Evolutionary conservation across 2,113 vertebrate species (phyloP).

Genomic region (Apteryx mantelli): DNA sequence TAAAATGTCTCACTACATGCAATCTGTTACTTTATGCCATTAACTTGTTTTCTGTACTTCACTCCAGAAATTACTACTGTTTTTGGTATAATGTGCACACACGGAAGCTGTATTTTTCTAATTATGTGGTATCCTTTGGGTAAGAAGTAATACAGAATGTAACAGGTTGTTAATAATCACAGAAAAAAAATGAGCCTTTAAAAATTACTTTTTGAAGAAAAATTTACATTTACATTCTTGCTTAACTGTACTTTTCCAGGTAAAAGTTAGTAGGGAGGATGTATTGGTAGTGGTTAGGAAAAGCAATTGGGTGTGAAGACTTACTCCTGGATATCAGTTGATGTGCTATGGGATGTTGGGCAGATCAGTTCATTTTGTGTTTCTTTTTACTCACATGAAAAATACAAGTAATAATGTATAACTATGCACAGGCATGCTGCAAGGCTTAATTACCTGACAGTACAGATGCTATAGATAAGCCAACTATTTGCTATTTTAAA

Average conservation of each 20-base stretch:
- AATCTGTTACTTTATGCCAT: background rate
- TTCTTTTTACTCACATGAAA: background rate
- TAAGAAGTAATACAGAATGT: background rate
- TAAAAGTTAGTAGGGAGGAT: background rate
- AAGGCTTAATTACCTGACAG: background rate
- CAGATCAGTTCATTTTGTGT: background rate
- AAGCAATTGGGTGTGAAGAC: background rate
- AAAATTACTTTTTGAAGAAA: background rate
- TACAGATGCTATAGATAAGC: conserved; percentile 1
- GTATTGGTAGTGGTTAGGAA: background rate
- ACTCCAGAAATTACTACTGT: background rate
- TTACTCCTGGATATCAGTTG: background rate
- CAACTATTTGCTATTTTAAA: conserved; percentile 21
- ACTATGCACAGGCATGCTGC: background rate
- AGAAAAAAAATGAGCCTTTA: background rate
- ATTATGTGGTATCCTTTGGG: background rate
- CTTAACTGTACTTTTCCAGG: background rate
- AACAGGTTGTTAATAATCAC: background rate
- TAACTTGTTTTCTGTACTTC: background rate
- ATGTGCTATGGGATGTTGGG: background rate
- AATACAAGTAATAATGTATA: background rate
- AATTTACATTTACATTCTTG: background rate
- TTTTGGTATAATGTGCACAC: background rate
- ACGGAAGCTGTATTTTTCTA: background rate
- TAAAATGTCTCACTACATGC: background rate